Evolutionary conservation across 2,888 invertebrate species (phyloP), one percentile per base, ranked within the genome.

Genomic region (Cremastinae sp.): DNA sequence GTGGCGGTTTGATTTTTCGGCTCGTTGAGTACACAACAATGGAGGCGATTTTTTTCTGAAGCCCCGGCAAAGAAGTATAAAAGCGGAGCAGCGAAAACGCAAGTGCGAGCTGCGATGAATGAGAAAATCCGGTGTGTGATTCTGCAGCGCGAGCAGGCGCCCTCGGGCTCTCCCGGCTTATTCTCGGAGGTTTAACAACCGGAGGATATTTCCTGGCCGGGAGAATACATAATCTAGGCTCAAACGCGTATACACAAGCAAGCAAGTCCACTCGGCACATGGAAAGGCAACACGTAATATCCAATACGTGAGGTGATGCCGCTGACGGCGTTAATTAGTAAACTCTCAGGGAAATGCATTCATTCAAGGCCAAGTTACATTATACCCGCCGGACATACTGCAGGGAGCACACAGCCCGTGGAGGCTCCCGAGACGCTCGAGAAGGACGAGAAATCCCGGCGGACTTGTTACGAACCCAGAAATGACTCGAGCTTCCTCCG

Each of bases 251-350:
- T 5, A 14, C 12, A 68, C 22, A 14, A 20, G 38, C 20, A 68
- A 22, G 49, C 45, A 53, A 51, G 36, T 18, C 10, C 45, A 38
- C 68, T 38, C 49, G n/a, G 12, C 9, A 22, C 10, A 22, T 3
- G 20, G 10, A 20, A 9, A 47, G 36, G 59, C 36, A 65, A 58
- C 69, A 65, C 73, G 73, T 73, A 76, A 76, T 76, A 49, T 18
- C 34, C n/a, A n/a, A n/a, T 73, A 73, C 73, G 76, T 59, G 73
- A 73, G 69, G 59, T 61, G 61, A 73, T 76, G 76, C 69, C 47
- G 76, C 76, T 76, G 76, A 76, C 73, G 76, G 69, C 76, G 76
- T 76, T 76, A 76, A 76, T 76, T 76, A 74, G 76, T 76, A 76
- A 64, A 74, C 73, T 73, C 76, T 59, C 76, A 70, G 53, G 76